Conservation (phyloP, 2,797 vertebrate genomes). For the Sebastes wilsoni region DNA sequence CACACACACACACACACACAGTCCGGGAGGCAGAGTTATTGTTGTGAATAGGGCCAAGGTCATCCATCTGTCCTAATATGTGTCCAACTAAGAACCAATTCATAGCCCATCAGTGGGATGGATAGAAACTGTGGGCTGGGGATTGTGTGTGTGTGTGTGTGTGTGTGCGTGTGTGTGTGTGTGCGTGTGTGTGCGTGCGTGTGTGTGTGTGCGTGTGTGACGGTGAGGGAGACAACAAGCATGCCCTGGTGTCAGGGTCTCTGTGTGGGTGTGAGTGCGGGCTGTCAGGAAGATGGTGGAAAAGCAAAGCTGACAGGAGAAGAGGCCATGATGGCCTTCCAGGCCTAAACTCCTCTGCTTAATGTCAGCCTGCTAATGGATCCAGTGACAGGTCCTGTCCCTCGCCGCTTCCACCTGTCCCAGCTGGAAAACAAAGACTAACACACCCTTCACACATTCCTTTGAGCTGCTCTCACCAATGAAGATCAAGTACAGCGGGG, state of each 20-base stretch:
- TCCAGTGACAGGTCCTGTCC: slow-evolving; percentile 51
- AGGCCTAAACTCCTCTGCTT: slow-evolving; percentile 41
- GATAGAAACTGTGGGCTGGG: slow-evolving; percentile 1
- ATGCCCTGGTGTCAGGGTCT: neutral
- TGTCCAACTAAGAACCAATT: slow-evolving; percentile 51
- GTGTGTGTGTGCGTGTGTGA: neutral
- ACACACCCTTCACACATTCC: slow-evolving; percentile 35
- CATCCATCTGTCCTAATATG: slow-evolving; percentile 52
- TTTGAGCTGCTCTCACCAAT: slow-evolving; percentile 39
- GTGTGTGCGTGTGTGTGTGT: neutral
- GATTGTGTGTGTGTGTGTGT: too few relatives aligned
- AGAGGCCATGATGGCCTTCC: slow-evolving; percentile 41
- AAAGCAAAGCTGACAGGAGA: slow-evolving; percentile 63
- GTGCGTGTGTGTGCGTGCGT: neutral
- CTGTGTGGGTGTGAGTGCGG: slow-evolving; percentile 14
- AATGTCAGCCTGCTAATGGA: slow-evolving; percentile 54
- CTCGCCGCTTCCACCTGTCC: slow-evolving; percentile 9
- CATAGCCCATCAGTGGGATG: slow-evolving; percentile 35
- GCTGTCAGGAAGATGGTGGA: slow-evolving; percentile 31
- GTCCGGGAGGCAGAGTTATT: slow-evolving; percentile 27
- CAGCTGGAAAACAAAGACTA: slow-evolving; percentile 50
- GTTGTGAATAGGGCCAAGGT: slow-evolving; percentile 44
- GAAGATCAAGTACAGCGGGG: slow-evolving; percentile 36
- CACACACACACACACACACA: neutral
- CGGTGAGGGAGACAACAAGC: neutral